Percentiles rank a stretch among this genome's conserved stretches.
Evolutionary conservation across 2,888 invertebrate genomes (phyloP).

Genomic region (Eubasilissa splendida): DNA sequence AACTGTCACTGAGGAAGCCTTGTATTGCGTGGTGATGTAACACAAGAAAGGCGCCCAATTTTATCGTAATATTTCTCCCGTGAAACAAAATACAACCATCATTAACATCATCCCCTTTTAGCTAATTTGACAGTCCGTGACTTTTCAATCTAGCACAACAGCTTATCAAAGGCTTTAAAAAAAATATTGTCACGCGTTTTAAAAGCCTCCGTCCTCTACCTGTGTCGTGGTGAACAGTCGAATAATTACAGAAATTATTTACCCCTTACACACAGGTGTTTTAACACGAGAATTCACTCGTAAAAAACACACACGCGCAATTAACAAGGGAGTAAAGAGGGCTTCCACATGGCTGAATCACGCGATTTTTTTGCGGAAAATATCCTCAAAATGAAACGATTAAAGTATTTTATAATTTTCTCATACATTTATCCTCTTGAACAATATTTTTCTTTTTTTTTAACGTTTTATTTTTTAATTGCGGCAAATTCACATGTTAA

Average conservation of each 20-base stretch:
- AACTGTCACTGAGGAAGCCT: too few species aligned
- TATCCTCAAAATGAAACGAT: too few species aligned
- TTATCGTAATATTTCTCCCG: neutral
- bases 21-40: too few species aligned
- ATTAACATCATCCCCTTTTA: conserved; percentile 26
- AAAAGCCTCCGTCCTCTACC: neutral
- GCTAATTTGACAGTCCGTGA: conserved; percentile 34
- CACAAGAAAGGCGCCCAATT: neutral
- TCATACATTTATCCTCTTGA: too few species aligned
- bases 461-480: too few species aligned
- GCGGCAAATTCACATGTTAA: too few species aligned
- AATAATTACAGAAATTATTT: conserved; percentile 12
- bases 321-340: neutral
- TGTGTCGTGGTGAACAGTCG: neutral
- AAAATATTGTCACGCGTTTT: neutral
- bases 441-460: too few species aligned
- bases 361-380: neutral
- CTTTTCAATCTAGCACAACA: conserved; percentile 16
- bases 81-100: conserved; percentile 3
- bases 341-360: neutral
- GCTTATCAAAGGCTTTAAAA: neutral
- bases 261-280: neutral
- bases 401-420: too few species aligned
- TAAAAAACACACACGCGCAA: conserved; percentile 18
- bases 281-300: conserved; percentile 12